Evolutionary conservation across 92 coral and sea anemone species (phyloP).

Genomic region (Galaxea fascicularis): DNA sequence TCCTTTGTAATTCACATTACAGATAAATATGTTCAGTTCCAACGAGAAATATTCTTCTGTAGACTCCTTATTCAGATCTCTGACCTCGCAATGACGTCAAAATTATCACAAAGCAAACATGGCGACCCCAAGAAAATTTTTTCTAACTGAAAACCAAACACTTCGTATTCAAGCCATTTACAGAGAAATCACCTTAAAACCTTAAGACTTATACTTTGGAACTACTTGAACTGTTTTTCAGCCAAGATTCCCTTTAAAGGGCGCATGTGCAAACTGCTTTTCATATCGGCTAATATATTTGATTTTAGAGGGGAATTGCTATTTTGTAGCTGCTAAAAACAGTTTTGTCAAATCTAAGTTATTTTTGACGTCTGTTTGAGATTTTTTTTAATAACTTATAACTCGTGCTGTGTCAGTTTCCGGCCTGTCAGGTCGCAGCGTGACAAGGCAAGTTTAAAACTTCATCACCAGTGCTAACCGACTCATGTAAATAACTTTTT

Average conservation of each 20-base stretch:
- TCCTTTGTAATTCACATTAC: not conserved
- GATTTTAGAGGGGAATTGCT: not conserved
- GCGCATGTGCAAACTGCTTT: not conserved
- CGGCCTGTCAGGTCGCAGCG: too few relatives aligned
- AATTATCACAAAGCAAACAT: slow-evolving; percentile 6
- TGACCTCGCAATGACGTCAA: slow-evolving; percentile 12
- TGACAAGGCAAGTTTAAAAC: not conserved
- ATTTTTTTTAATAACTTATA: too few relatives aligned
- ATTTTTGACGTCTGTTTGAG: not conserved
- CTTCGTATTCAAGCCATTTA: slow-evolving; percentile 7
- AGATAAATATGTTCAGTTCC: not conserved
- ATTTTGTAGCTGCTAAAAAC: not conserved
- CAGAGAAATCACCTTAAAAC: slow-evolving; percentile 4
- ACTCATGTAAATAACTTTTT: not conserved
- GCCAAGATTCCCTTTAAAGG: not conserved
- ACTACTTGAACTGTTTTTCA: not conserved
- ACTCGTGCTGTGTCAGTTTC: too few relatives aligned
- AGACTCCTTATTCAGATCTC: slow-evolving; percentile 4
- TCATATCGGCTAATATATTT: not conserved
- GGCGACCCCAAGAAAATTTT: slow-evolving; percentile 9
- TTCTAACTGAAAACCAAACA: not conserved
- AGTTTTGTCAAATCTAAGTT: not conserved
- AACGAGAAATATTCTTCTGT: slow-evolving; percentile 3
- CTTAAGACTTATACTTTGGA: not conserved
- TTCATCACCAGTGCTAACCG: slow-evolving; percentile 8